Conservation (phyloP, 2,888 invertebrate species). For the Ophioninae sp. region DNA sequence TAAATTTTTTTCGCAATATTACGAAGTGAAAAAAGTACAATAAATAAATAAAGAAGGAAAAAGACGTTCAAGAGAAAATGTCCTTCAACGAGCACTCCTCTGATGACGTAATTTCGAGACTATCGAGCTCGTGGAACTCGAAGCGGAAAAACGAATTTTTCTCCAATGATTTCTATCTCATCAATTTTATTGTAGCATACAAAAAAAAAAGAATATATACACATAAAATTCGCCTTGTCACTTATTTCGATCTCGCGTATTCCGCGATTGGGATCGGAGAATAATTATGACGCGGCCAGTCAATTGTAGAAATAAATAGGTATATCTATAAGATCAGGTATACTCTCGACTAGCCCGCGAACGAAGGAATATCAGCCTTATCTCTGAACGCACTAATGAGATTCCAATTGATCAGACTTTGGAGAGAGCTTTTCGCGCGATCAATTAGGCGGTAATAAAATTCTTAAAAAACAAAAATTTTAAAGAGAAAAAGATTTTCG, state of each 20-base stretch:
- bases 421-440: slow-evolving; percentile 53
- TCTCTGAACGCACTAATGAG: slow-evolving; percentile 17
- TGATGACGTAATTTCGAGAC: neutral
- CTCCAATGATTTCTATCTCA: neutral
- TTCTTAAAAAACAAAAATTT: neutral
- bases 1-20: too few species aligned
- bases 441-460: slow-evolving; percentile 23
- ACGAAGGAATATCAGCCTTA: slow-evolving; percentile 17
- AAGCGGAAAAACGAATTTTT: neutral
- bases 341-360: neutral
- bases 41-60: neutral
- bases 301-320: slow-evolving; percentile 59
- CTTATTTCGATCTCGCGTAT: neutral
- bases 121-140: neutral
- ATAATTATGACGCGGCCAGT: slow-evolving; percentile 25
- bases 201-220: neutral
- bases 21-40: too few species aligned
- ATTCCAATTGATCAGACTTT: slow-evolving; percentile 58
- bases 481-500: neutral
- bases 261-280: slow-evolving; percentile 36
- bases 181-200: neutral
- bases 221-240: neutral
- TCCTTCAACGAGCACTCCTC: neutral
- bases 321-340: slow-evolving; percentile 16
- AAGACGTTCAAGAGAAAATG: neutral